Evolutionary conservation across 2,113 vertebrate genomes (phyloP).

Genomic region (Rhegmatorhina hoffmannsi): DNA sequence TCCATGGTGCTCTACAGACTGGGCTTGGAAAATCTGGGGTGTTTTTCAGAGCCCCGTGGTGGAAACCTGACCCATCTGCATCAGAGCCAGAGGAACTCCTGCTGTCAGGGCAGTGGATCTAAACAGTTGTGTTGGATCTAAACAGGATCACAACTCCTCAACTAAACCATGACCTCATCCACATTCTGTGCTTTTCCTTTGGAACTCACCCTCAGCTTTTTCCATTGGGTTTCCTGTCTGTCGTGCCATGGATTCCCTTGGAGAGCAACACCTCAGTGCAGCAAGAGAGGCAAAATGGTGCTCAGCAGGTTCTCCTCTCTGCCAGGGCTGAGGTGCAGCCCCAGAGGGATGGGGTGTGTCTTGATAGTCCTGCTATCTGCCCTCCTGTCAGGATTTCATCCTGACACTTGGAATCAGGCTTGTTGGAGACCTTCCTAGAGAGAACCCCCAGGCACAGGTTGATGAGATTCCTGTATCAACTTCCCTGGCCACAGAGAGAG

Average conservation of each 20-base stretch:
- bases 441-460: neutral
- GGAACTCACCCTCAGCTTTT: neutral
- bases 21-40: neutral
- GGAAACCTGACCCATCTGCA: neutral
- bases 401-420: neutral
- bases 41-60: fast-evolving
- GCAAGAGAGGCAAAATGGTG: neutral
- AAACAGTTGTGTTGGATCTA: neutral
- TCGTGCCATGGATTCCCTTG: fast-evolving
- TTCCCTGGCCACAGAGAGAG: neutral
- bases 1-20: neutral
- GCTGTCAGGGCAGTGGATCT: neutral
- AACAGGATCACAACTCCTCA: neutral
- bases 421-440: neutral
- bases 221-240: fast-evolving
- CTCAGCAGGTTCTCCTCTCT: neutral
- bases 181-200: neutral
- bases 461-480: neutral
- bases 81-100: neutral
- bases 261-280: neutral
- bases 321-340: neutral
- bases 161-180: neutral
- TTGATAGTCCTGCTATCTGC: neutral
- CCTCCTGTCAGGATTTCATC: neutral
- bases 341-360: fast-evolving